A percentile compares a stretch with the other conserved stretches of the same genome.
These are phyloP conservation scores for Corythornis cristatus DNA, from an alignment of 2,113 vertebrate species.

Conservation along the genomic window DNA sequence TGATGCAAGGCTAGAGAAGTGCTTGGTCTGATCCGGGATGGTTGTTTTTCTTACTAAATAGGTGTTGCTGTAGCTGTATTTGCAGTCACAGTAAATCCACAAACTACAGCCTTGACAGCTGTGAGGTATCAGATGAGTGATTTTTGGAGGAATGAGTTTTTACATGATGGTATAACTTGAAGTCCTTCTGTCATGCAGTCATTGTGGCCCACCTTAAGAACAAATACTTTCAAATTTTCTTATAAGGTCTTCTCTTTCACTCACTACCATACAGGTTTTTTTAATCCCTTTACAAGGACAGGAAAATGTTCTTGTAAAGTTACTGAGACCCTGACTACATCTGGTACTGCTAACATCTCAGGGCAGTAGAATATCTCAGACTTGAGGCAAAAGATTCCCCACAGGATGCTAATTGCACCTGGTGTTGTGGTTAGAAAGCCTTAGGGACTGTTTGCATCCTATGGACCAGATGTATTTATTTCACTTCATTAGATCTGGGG, in stretches of 20 bases:
- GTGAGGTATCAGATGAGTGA: neutral
- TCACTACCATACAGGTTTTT: neutral
- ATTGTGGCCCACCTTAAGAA: neutral
- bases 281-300: neutral
- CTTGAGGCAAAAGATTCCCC: neutral
- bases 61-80: neutral
- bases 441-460: neutral
- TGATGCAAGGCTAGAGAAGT: neutral
- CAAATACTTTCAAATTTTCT: neutral
- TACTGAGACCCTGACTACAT: neutral
- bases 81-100: neutral
- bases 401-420: neutral
- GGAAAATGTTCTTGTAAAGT: neutral
- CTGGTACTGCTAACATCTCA: neutral
- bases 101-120: neutral
- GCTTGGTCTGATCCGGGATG: neutral
- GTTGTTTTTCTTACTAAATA: neutral
- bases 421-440: neutral
- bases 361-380: neutral
- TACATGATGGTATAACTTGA: neutral
- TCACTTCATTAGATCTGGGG: neutral
- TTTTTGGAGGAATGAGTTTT: neutral
- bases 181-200: neutral
- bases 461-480: neutral
- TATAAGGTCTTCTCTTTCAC: neutral